Base-by-base conservation (phyloP, 2,888 invertebrate genomes). In the Tipula vernalis region DNA sequence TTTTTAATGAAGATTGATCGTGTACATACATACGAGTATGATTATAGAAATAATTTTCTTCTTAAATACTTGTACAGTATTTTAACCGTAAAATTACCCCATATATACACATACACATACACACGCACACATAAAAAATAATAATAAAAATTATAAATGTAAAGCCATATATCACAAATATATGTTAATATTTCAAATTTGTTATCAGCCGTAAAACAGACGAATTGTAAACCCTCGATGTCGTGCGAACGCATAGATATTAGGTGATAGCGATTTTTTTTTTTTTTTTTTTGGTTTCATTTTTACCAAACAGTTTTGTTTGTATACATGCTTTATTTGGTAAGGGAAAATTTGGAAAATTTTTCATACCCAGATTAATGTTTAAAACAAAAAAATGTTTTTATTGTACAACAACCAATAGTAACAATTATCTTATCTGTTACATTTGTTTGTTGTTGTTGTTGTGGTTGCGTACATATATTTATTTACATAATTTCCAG, bases 131-230 rank as follows among this genome's bases (percentile, higher is more conserved):
- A 28, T n/a, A 51, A 71, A 71, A 71, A 71, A 28, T 15, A 84
- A 84, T 39, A 84, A 71, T 83, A 71, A 28, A 36, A 47, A 44
- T 86, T 84, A 83, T 85, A 85, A 85, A 85, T 42, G 39, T 85
- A 42, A 18, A 85, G 18, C 51, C 86, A 86, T 86, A 51, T 86
- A 86, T 86, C 86, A 86, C 86, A 86, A 86, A 86, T 86, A 86
- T 86, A 86, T 86, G 86, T 86, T 86, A 86, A 86, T 86, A 86
- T 86, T 86, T 86, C 86, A 86, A 51, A 86, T 86, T 85, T 86
- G 86, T 89, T 89, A 89, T 89, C 89, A 88, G 88, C 87, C 87
- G 87, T 88, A 88, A 87, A 88, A 88, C 89, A 89, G 89, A 88
- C 88, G 89, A 88, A 88, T 88, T 88, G 88, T 86, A 51, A 51